phyloP scores from a whole-genome alignment of 2,797 vertebrate genomes.

The Adelosebastes latens region DNA sequence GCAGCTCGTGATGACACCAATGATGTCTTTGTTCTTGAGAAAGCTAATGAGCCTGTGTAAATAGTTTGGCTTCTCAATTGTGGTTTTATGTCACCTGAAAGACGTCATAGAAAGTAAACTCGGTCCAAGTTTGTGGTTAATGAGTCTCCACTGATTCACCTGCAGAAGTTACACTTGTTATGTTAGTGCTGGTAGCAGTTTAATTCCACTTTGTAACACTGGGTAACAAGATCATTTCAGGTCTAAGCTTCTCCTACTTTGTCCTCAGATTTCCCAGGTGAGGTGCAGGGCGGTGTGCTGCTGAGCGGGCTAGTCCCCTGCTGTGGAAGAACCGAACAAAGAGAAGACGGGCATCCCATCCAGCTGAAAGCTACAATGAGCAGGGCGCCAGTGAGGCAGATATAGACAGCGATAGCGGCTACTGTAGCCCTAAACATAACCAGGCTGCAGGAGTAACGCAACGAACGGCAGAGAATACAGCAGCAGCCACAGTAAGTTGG shows the following conservation, averaged over 20 bases:
- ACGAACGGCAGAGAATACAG: constrained; percentile 55
- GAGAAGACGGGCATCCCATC: constrained; percentile 88
- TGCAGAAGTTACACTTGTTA: not conserved
- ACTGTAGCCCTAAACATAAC: constrained; percentile 97
- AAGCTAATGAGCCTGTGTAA: not conserved
- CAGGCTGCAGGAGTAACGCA: constrained; percentile 73
- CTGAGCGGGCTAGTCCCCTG: constrained; percentile 84
- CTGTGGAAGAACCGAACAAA: constrained; percentile 91
- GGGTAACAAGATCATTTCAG: not conserved
- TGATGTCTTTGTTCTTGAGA: not conserved
- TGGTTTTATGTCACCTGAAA: not conserved
- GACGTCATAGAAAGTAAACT: not conserved
- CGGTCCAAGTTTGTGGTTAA: not conserved
- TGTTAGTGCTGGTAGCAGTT: not conserved
- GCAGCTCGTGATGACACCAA: constrained; percentile 5
- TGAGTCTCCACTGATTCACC: not conserved
- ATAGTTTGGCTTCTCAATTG: not conserved
- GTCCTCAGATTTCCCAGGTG: constrained; percentile 91
- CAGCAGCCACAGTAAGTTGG: constrained; percentile 53
- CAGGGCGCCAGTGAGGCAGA: constrained; percentile 94
- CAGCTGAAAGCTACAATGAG: constrained; percentile 91
- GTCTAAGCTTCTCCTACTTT: not conserved
- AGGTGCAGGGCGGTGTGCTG: constrained; percentile 86
- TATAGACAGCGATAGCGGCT: constrained; percentile 98
- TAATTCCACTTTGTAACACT: not conserved